Base-by-base conservation (phyloP, 2,797 vertebrate genomes). In the Discoglossus pictus region DNA sequence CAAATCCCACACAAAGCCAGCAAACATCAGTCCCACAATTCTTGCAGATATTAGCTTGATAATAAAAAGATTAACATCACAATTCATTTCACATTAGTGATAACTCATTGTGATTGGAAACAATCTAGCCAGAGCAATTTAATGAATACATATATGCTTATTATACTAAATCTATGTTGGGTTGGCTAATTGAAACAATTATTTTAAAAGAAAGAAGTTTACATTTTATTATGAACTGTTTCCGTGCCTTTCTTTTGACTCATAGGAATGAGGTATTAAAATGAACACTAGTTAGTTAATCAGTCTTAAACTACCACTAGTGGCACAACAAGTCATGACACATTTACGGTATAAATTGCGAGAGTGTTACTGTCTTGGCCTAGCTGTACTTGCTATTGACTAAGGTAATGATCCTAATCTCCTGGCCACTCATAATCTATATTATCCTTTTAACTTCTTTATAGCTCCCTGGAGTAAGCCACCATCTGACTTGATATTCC, bases 11-110 rank as follows among this genome's bases (percentile, higher is more conserved):
- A 53, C 76, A 73, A 75, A 66, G 61, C 1, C 52, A 72, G 61
- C 65, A 76, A 80, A 73, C 27, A 75, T 61, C 56, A 61, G 18
- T 35, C 25, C 78, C 50, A 69, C 77, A 65, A 65, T 65, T 65
- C 65, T 73, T 77, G 65, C 72, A 76, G 31, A 64, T 64, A 76
- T 47, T 72, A 69, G 39, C n/a, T 78, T 62, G 58, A 38, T 83
- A 81, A 72, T 77, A 76, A 80, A 79, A 68, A 74, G 39, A 80
- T 78, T 69, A 76, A 36, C 58, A 70, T 61, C 58, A 69, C 17
- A 74, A 70, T 61, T 44, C 76, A 71, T 78, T 80, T 76, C 61
- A 60, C 44, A 72, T 44, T 73, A 53, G 47, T 54, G 64, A 58
- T 63, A 77, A 82, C 75, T 68, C 38, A 46, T 61, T 73, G 56